Evolutionary conservation across 2,888 invertebrate genomes (phyloP).

Genomic region (Geotrupes spiniger): DNA sequence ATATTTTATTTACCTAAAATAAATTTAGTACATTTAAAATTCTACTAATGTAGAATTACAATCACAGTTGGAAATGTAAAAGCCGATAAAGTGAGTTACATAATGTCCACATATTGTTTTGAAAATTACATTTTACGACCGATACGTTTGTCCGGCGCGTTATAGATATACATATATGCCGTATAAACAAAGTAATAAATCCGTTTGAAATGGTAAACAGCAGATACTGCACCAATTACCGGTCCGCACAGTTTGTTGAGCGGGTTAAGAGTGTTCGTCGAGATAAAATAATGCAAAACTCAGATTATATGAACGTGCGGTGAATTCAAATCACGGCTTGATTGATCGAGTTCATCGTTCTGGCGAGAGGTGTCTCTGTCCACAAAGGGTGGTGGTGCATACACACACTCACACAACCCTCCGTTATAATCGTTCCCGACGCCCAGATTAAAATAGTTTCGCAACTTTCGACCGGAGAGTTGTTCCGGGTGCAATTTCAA

Average conservation of each 20-base stretch:
- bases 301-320: slow-evolving; percentile 51
- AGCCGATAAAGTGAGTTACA: too few relatives aligned
- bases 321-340: slow-evolving; percentile 48
- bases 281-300: slow-evolving; percentile 51
- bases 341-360: slow-evolving; percentile 38
- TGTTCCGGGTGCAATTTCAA: too few relatives aligned
- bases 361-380: slow-evolving; percentile 27
- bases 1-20: too few relatives aligned
- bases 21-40: too few relatives aligned
- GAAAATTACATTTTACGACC: too few relatives aligned
- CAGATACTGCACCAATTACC: slow-evolving; percentile 3
- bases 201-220: neutral
- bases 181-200: too few relatives aligned
- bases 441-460: slow-evolving; percentile 22
- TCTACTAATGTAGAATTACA: too few relatives aligned
- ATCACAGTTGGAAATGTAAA: too few relatives aligned
- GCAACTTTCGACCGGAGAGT: slow-evolving; percentile 12
- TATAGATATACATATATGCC: too few relatives aligned
- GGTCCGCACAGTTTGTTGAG: slow-evolving; percentile 13
- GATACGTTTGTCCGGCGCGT: too few relatives aligned
- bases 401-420: neutral
- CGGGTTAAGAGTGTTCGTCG: slow-evolving; percentile 42
- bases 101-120: too few relatives aligned
- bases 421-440: neutral
- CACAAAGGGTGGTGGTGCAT: slow-evolving; percentile 1